phyloP scores from a whole-genome alignment of 2,113 vertebrate species.

The Otus sunia region DNA sequence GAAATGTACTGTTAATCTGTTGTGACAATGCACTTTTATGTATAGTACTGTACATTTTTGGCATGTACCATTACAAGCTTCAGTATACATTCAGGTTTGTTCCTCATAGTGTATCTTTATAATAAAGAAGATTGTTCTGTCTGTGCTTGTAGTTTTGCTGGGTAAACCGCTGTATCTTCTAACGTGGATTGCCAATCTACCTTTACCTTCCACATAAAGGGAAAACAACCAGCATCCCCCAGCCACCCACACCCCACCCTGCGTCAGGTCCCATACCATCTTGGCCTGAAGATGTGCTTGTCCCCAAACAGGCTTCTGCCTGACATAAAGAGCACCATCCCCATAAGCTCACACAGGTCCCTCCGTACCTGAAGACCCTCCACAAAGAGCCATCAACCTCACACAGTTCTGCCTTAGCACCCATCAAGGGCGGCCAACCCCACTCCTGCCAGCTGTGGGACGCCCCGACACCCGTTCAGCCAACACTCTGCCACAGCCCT shows the following conservation, averaged over 20 bases:
- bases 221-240: background rate
- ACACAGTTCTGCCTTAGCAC: background rate
- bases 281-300: background rate
- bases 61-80: constrained; percentile 90
- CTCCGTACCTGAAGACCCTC: background rate
- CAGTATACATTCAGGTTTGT: constrained; percentile 84
- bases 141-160: constrained; percentile 46
- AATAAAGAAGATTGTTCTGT: constrained; percentile 96
- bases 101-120: constrained; percentile 87
- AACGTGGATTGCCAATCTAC: background rate
- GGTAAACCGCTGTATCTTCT: background rate
- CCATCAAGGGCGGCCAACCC: background rate
- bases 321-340: background rate
- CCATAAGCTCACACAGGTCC: background rate
- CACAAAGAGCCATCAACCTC: background rate
- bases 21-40: constrained; percentile 96
- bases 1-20: constrained; percentile 86
- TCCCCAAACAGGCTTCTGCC: background rate
- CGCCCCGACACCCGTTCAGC: fast-evolving
- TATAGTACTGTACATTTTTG: constrained; percentile 94
- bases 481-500: background rate
- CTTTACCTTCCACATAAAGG: background rate
- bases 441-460: background rate
- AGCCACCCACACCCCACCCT: background rate
- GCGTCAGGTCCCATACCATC: background rate